Evolutionary conservation across 1,140 invertebrate species (phyloP).

Genomic region (Carcinoscorpius rotundicauda): DNA sequence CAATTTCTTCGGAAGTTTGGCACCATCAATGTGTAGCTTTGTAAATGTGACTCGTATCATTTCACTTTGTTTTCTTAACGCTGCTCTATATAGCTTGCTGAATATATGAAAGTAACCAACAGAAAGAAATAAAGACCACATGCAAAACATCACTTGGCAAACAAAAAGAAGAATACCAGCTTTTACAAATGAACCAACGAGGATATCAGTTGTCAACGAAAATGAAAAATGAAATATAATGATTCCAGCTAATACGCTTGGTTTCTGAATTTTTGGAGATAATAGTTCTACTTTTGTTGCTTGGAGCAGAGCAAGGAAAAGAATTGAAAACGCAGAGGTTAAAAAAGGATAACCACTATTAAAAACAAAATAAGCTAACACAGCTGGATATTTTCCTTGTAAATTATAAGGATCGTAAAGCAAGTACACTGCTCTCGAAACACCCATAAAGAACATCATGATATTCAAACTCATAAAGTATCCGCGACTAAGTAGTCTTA

Average conservation of each 20-base stretch:
- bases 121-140: slow-evolving; percentile 60
- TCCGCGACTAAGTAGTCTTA: slow-evolving; percentile 34
- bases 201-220: slow-evolving; percentile 63
- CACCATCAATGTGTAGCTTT: slow-evolving; percentile 29
- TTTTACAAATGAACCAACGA: slow-evolving; percentile 33
- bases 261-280: slow-evolving; percentile 40
- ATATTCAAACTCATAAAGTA: slow-evolving; percentile 74
- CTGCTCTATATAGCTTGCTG: slow-evolving; percentile 35
- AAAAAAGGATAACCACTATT: slow-evolving; percentile 69
- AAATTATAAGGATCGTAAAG: slow-evolving; percentile 83
- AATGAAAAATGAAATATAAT: slow-evolving; percentile 61
- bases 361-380: slow-evolving; percentile 63
- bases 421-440: slow-evolving; percentile 66
- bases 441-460: slow-evolving; percentile 62
- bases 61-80: slow-evolving; percentile 33
- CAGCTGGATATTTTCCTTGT: slow-evolving; percentile 56
- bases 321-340: slow-evolving; percentile 66
- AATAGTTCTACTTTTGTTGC: slow-evolving; percentile 40
- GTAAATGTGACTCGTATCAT: slow-evolving; percentile 31
- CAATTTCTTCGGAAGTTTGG: slow-evolving; percentile 25
- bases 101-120: slow-evolving; percentile 74
- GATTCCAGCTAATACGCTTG: slow-evolving; percentile 55
- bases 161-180: slow-evolving; percentile 27
- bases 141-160: slow-evolving; percentile 45
- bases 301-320: slow-evolving; percentile 67